Evolutionary conservation across 2,113 vertebrate genomes (phyloP).

Genomic region (Pandion haliaetus): DNA sequence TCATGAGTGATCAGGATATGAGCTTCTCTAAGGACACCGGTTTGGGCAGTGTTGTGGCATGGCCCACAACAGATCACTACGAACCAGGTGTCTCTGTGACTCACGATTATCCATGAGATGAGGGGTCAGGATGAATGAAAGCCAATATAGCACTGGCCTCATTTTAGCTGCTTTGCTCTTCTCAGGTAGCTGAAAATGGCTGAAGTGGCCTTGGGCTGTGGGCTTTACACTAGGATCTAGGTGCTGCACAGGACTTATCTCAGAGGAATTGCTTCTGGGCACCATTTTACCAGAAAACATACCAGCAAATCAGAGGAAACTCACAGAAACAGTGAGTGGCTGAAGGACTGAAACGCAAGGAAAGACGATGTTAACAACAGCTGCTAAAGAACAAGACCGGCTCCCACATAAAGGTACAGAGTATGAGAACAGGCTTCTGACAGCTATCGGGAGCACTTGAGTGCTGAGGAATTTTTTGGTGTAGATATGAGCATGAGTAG

Average conservation of each 20-base stretch:
- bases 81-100: neutral
- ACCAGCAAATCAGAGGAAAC: neutral
- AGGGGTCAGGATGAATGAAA: neutral
- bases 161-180: neutral
- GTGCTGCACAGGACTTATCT: neutral
- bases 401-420: accelerated
- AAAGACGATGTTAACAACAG: neutral
- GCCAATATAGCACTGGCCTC: neutral
- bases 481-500: neutral
- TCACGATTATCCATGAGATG: neutral
- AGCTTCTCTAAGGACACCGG: neutral
- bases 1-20: neutral
- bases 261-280: neutral
- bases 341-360: neutral
- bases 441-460: neutral
- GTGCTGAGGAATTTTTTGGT: neutral
- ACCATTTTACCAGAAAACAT: neutral
- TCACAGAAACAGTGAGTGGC: neutral
- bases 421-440: neutral
- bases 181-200: neutral
- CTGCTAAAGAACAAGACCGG: neutral
- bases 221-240: neutral
- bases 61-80: neutral
- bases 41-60: neutral
- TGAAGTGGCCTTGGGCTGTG: neutral